Evolutionary conservation across 2,888 invertebrate genomes (phyloP).

Genomic region (Rhaphigaster nebulosa): DNA sequence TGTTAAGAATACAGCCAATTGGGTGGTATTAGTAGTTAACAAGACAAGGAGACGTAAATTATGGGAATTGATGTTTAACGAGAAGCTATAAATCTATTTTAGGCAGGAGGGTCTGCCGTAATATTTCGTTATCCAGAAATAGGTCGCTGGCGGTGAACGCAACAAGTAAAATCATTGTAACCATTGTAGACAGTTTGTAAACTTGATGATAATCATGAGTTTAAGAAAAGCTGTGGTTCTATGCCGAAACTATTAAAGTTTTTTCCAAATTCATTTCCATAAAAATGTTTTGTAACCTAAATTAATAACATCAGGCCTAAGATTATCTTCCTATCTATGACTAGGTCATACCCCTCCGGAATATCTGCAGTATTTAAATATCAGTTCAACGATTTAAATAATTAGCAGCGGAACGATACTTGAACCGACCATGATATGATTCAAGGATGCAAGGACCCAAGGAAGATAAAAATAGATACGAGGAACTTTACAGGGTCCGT

Average conservation of each 20-base stretch:
- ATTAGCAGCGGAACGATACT: background rate
- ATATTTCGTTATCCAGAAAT: slow-evolving; percentile 29
- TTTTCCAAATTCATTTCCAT: background rate
- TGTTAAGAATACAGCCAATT: background rate
- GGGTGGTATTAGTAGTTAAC: background rate
- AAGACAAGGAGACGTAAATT: background rate
- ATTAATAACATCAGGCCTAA: too few relatives aligned
- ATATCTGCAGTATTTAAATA: too few relatives aligned
- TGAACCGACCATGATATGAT: background rate
- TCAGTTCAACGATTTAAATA: background rate
- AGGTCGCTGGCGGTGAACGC: background rate
- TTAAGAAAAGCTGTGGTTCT: too few relatives aligned
- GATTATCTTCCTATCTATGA: too few relatives aligned
- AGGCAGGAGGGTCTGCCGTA: slow-evolving; percentile 27
- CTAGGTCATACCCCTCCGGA: too few relatives aligned
- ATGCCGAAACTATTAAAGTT: too few relatives aligned
- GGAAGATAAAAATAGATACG: slow-evolving; percentile 15
- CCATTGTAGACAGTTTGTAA: background rate
- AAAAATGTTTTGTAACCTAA: background rate
- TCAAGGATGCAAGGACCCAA: background rate
- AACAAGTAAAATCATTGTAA: background rate
- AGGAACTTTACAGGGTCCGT: background rate
- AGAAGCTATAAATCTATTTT: slow-evolving; percentile 43
- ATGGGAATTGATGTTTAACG: background rate
- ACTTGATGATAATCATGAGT: background rate